Percentiles rank a stretch among this genome's conserved stretches.
These are phyloP conservation scores for Caenorhabditis macrosperma DNA, from an alignment of 2,888 invertebrate genomes.

Conservation along the genomic window DNA sequence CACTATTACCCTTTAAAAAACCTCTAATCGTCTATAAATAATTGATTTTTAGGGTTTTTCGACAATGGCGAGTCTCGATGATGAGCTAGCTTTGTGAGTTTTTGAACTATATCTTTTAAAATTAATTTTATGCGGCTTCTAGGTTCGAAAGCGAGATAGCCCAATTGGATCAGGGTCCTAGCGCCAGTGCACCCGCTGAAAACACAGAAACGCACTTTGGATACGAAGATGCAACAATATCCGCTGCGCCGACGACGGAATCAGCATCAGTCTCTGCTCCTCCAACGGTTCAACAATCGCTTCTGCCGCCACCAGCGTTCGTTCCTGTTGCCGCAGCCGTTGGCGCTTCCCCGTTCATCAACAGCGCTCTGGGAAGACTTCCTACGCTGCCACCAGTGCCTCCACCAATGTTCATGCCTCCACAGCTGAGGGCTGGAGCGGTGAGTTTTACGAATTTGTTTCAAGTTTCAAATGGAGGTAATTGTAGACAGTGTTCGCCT, in stretches of 20 bases:
- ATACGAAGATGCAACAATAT: slow-evolving; percentile 50
- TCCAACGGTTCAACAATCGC: slow-evolving; percentile 9
- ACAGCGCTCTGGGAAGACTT: slow-evolving; percentile 17
- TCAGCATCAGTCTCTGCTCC: slow-evolving; percentile 3
- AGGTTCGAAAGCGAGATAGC: slow-evolving; percentile 69
- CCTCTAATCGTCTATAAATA: background rate
- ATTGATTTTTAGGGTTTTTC: background rate
- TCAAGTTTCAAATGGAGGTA: slow-evolving; percentile 8
- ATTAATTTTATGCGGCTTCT: slow-evolving; percentile 3
- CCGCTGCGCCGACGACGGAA: slow-evolving; percentile 42
- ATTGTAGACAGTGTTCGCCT: slow-evolving; percentile 39
- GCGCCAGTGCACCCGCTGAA: background rate
- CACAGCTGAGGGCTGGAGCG: slow-evolving; percentile 44
- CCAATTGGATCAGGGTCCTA: slow-evolving; percentile 49
- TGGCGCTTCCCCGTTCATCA: slow-evolving; percentile 38
- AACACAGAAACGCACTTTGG: slow-evolving; percentile 32
- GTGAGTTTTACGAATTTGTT: slow-evolving; percentile 22
- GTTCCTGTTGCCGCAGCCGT: slow-evolving; percentile 3
- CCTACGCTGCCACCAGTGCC: slow-evolving; percentile 39
- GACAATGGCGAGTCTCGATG: slow-evolving; percentile 63
- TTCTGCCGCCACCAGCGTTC: slow-evolving; percentile 31
- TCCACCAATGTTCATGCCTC: slow-evolving; percentile 53
- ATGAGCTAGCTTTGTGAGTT: slow-evolving; percentile 72
- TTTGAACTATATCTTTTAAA: slow-evolving; percentile 14
- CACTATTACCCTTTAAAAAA: background rate